These are phyloP conservation scores for Pangasius djambal DNA, from an alignment of 2,797 vertebrate genomes.

Conservation along the genomic window DNA sequence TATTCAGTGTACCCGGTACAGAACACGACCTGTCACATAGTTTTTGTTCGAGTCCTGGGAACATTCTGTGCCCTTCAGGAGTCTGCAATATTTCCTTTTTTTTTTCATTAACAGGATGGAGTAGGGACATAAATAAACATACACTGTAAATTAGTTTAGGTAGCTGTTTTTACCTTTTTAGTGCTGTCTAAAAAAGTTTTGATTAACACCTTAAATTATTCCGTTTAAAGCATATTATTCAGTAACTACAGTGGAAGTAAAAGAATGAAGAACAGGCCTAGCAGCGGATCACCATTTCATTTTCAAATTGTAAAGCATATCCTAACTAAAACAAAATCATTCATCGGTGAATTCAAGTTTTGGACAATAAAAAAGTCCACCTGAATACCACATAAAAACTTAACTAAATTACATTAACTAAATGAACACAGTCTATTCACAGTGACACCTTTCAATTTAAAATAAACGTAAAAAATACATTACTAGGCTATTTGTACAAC, in stretches of 20 bases:
- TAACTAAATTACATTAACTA: no score
- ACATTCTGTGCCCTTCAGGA: constrained; percentile 43
- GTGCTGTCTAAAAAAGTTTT: constrained; percentile 14
- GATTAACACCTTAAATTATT: background rate
- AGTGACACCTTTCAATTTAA: no score
- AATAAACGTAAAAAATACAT: no score
- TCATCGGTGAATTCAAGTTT: background rate
- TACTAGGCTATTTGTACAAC: background rate
- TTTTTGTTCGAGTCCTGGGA: constrained; percentile 45
- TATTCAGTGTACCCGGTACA: constrained; percentile 50
- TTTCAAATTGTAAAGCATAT: background rate
- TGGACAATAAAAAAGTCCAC: background rate
- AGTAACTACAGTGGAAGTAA: background rate
- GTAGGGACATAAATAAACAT: constrained; percentile 30
- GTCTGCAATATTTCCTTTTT: constrained; percentile 45
- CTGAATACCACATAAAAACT: background rate
- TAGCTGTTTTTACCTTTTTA: constrained; percentile 13
- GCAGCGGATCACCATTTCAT: background rate
- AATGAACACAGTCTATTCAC: no score
- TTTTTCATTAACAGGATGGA: constrained; percentile 39
- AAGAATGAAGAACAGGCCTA: background rate
- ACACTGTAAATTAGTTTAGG: constrained; percentile 35
- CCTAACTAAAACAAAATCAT: background rate
- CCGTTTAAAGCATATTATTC: background rate
- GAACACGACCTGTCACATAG: constrained; percentile 45